Percentiles rank a stretch among this genome's conserved stretches.
Evolutionary conservation across 2,888 invertebrate genomes (phyloP).

Genomic region (Diarsia rubi): DNA sequence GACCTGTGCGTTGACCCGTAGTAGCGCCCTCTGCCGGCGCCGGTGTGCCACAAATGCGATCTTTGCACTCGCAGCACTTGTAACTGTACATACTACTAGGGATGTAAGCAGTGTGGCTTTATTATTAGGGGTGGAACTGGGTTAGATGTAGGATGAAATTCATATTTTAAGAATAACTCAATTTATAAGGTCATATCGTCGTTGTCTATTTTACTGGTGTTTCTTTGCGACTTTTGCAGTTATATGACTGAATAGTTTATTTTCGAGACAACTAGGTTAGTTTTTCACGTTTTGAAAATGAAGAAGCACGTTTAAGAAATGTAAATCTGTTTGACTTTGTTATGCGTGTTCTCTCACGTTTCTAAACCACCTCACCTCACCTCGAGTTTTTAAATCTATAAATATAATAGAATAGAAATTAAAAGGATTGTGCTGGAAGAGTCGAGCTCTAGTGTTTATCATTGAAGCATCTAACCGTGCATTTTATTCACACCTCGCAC

Average conservation of each 20-base stretch:
- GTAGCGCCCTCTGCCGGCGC: conserved; percentile 63
- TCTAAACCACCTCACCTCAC: not conserved
- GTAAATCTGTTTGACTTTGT: not conserved
- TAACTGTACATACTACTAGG: conserved; percentile 16
- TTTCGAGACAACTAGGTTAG: not conserved
- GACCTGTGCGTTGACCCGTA: conserved; percentile 80
- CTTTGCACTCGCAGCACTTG: conserved; percentile 72
- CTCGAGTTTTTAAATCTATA: too few species aligned
- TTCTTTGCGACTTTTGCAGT: not conserved
- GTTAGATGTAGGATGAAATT: not conserved
- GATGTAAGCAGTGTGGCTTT: conserved; percentile 4
- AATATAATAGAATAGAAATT: not conserved
- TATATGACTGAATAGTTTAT: not conserved
- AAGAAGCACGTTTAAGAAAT: not conserved
- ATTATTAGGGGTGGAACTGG: conserved; percentile 23
- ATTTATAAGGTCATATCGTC: not conserved
- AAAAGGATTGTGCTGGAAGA: not conserved
- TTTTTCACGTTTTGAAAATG: not conserved
- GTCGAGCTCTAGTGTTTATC: not conserved
- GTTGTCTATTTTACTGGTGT: not conserved
- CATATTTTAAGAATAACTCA: not conserved
- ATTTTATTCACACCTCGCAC: conserved; percentile 37
- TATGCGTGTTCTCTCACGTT: not conserved
- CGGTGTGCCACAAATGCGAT: conserved; percentile 72
- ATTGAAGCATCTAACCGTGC: conserved; percentile 17